Evolutionary conservation across 2,888 invertebrate species (phyloP).

Genomic region (Latrodectus elegans): DNA sequence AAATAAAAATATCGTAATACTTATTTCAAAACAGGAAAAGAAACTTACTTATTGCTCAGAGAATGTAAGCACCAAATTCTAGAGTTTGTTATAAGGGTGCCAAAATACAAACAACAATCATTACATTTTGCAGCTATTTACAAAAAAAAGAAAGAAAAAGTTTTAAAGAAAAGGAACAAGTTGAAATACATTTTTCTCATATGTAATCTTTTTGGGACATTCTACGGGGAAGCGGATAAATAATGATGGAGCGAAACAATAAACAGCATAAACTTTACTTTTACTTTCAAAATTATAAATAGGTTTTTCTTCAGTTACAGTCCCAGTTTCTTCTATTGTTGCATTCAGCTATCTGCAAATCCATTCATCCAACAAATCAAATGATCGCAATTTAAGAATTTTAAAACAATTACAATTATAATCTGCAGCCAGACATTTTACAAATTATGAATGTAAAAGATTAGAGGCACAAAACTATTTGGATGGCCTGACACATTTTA

Average conservation of each 20-base stretch:
- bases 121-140: no score
- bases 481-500: constrained; percentile 26
- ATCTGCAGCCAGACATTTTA: neutral
- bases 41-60: no score
- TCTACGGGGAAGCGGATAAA: neutral
- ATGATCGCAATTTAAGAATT: constrained; percentile 9
- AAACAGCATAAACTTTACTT: constrained; percentile 20
- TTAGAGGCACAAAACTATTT: constrained; percentile 6
- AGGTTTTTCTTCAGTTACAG: constrained; percentile 2
- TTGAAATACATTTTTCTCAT: neutral
- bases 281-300: constrained; percentile 34
- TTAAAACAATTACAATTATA: constrained; percentile 4
- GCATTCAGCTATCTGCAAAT: constrained; percentile 7
- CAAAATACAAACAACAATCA: no score
- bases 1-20: no score
- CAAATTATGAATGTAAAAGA: constrained; percentile 26
- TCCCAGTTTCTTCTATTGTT: constrained; percentile 25
- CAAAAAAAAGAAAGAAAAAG: no score
- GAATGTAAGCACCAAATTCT: no score
- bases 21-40: no score
- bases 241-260: neutral
- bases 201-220: neutral
- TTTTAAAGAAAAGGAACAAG: no score
- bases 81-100: no score
- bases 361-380: constrained; percentile 28